phyloP scores from a whole-genome alignment of 2,888 invertebrate genomes.

The Teinopalpus imperialis region DNA sequence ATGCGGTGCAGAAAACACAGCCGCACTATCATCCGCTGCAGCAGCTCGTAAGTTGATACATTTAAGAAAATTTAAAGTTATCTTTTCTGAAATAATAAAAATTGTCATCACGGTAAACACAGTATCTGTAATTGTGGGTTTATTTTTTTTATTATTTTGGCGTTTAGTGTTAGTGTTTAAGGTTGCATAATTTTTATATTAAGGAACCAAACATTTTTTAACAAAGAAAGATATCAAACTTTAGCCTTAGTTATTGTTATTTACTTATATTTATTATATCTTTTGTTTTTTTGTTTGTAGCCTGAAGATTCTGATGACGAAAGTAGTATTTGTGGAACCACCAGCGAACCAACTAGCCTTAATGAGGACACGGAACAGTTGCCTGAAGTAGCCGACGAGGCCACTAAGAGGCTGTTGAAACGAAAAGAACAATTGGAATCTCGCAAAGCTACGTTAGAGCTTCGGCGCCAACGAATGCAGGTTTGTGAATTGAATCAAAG shows the following conservation, averaged over 20 bases:
- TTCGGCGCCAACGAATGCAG: constrained; percentile 67
- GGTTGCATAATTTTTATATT: too few relatives aligned
- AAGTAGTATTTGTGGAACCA: constrained; percentile 44
- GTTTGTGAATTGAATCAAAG: constrained; percentile 41
- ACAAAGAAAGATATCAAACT: too few relatives aligned
- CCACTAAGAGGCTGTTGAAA: constrained; percentile 61
- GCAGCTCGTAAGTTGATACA: constrained; percentile 52
- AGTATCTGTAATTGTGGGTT: too few relatives aligned
- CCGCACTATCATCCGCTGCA: constrained; percentile 72
- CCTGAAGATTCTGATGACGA: constrained; percentile 68
- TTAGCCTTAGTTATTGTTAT: too few relatives aligned
- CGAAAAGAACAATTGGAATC: constrained; percentile 71
- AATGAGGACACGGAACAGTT: constrained; percentile 78
- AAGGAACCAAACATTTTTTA: too few relatives aligned
- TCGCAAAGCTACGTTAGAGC: constrained; percentile 65
- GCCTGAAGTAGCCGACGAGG: constrained; percentile 69
- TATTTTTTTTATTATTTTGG: too few relatives aligned
- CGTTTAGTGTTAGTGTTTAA: too few relatives aligned
- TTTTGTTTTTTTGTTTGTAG: constrained; percentile 42
- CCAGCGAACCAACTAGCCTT: constrained; percentile 51
- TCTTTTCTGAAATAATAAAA: too few relatives aligned
- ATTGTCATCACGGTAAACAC: too few relatives aligned
- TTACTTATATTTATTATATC: constrained; percentile 9
- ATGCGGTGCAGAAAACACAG: constrained; percentile 84
- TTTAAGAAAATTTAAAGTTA: too few relatives aligned